Evolutionary conservation across 2,888 invertebrate species (phyloP), one percentile per base, ranked within the genome.

Genomic region (Hipparchia sbordonii): DNA sequence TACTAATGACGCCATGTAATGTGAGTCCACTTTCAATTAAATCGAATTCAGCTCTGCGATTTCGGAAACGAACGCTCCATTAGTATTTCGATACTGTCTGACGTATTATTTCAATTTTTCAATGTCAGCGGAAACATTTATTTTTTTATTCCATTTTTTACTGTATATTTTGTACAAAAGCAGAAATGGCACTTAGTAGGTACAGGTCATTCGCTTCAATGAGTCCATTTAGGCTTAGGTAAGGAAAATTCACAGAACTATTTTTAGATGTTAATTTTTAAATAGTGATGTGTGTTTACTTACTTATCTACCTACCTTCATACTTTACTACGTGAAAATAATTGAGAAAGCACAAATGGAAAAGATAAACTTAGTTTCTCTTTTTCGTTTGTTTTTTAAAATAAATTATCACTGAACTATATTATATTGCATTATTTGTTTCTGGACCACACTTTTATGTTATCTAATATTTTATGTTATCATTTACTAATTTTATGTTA

Each of bases 1-100:
- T 85, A 81, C 82, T 84, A 81, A 86, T 81, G 80, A 80, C 77
- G 75, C 76, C 71, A 77, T 72, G 78, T 77, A 78, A 80, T 76
- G 69, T 70, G 80, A 80, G 78, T 79, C 79, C 78, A 76, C 79
- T 84, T 82, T 81, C 77, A 80, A 81, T 81, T 80, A 78, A 82
- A 80, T 82, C 76, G 75, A 79, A 77, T 78, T 73, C 75, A 77
- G 76, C 73, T 75, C 46, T 56, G 57, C 46, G 39, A 74, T 74
- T 62, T 69, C 56, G 73, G 70, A 72, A 74, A 61, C 60, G 70
- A 72, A 69, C 57, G 56, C 52, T 72, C 62, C 59, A 23, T 70
- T 54, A 67, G 10, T 62, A 51, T 68, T 68, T 59, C n/a, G 33
- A 68, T 60, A 46, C 8, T n/a, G 57, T 46, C 23, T 9, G 54